These are phyloP conservation scores for Trilocha varians DNA, from an alignment of 2,888 invertebrate genomes.

Conservation along the genomic window DNA sequence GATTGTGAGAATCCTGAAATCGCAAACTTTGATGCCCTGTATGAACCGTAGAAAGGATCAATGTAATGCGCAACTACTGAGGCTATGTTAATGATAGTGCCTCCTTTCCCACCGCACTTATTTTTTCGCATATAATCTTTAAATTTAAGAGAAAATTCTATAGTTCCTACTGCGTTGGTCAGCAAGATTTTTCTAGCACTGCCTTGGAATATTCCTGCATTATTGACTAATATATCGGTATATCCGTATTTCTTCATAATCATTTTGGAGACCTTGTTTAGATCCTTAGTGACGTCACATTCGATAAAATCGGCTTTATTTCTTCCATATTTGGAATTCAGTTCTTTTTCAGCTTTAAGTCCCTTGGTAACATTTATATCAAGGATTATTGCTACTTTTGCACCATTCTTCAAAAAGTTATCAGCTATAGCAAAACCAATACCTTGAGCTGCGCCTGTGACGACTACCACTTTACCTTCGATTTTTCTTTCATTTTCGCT, in stretches of 20 bases:
- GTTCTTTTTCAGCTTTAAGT: conserved; percentile 29
- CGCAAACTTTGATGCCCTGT: conserved; percentile 69
- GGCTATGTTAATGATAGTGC: conserved; percentile 73
- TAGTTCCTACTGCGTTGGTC: conserved; percentile 27
- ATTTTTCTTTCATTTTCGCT: conserved; percentile 16
- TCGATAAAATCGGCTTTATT: conserved; percentile 46
- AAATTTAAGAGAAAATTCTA: conserved; percentile 48
- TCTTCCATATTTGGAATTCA: conserved; percentile 50
- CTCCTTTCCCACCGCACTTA: conserved; percentile 60
- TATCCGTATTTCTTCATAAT: conserved; percentile 22
- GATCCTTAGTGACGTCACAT: conserved; percentile 56
- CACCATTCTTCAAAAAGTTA: conserved; percentile 50
- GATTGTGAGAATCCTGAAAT: conserved; percentile 54
- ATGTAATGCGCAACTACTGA: conserved; percentile 66
- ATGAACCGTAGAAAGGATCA: conserved; percentile 59
- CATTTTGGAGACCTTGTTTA: conserved; percentile 30
- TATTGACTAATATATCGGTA: conserved; percentile 45
- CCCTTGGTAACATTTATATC: conserved; percentile 28
- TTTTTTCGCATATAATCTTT: conserved; percentile 64
- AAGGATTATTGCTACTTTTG: conserved; percentile 21
- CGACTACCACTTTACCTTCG: conserved; percentile 25
- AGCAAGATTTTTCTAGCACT: conserved; percentile 12
- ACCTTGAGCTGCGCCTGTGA: conserved; percentile 69
- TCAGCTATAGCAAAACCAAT: conserved; percentile 59
- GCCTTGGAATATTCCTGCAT: conserved; percentile 34